These are phyloP conservation scores for Porphyrio hochstetteri DNA, from an alignment of 2,113 vertebrate species.

Conservation along the genomic window DNA sequence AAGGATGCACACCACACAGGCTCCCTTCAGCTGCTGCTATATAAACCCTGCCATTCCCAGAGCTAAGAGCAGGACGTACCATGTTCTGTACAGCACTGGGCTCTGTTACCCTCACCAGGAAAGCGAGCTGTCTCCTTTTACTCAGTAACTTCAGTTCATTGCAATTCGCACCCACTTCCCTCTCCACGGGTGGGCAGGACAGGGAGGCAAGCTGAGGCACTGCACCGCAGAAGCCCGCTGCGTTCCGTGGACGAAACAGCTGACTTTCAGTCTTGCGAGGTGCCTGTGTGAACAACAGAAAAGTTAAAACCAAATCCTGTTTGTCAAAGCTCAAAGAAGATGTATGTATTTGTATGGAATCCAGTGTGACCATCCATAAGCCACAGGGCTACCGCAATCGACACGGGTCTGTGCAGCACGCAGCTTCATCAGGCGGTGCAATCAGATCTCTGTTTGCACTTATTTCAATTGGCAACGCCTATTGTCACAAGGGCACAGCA, in stretches of 20 bases:
- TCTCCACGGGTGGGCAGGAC: neutral
- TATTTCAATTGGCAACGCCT: neutral
- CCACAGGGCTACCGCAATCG: neutral
- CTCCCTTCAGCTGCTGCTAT: neutral
- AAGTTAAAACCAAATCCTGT: neutral
- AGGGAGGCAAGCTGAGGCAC: neutral
- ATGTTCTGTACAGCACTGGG: neutral
- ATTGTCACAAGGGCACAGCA: neutral
- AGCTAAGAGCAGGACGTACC: neutral
- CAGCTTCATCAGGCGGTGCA: neutral
- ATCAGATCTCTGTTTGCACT: neutral
- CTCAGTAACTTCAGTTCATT: neutral
- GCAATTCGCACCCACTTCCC: neutral
- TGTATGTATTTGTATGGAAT: rapidly evolving
- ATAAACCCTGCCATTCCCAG: neutral
- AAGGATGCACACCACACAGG: neutral
- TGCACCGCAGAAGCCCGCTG: neutral
- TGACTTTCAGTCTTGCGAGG: neutral
- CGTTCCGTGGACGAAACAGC: neutral
- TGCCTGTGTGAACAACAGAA: neutral
- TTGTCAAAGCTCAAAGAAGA: neutral
- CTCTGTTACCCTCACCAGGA: neutral
- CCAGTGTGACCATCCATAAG: neutral
- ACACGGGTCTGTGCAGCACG: rapidly evolving
- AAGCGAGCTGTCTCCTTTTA: neutral